Conservation (phyloP, 2,888 invertebrate genomes). For the Macropis europaea region DNA sequence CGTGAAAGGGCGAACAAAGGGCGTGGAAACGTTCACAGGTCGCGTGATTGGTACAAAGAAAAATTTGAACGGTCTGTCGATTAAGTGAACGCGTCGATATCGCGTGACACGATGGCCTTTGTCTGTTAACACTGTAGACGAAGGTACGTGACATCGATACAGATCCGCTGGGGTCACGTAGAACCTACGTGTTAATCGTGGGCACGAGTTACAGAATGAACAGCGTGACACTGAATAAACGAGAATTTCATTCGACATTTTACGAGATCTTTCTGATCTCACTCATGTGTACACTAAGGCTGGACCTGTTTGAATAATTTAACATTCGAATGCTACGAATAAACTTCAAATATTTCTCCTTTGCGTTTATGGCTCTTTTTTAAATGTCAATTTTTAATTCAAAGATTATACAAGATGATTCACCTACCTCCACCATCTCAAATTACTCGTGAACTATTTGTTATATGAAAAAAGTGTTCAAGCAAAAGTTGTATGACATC, state of each 20-base stretch:
- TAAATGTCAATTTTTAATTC: no score
- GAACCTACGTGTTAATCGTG: neutral
- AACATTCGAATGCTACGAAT: no score
- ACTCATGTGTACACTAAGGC: no score
- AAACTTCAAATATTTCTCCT: no score
- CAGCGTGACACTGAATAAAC: neutral
- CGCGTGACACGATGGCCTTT: conserved; percentile 9
- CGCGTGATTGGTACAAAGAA: conserved; percentile 18
- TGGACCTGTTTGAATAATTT: no score
- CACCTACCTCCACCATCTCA: no score
- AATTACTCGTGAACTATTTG: no score
- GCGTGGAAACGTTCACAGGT: neutral
- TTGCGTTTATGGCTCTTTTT: no score
- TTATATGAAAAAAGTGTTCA: no score
- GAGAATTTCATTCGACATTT: neutral
- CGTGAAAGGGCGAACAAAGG: conserved; percentile 12
- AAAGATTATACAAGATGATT: no score
- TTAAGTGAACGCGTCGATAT: conserved; percentile 28
- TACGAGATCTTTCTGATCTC: no score
- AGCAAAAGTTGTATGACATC: no score
- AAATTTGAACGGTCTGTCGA: conserved; percentile 42
- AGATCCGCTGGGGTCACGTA: neutral
- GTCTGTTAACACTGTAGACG: neutral
- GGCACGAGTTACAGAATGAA: neutral
- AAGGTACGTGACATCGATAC: neutral